These are phyloP conservation scores for Yponomeuta evonymella DNA, from an alignment of 2,888 invertebrate genomes.

Conservation along the genomic window DNA sequence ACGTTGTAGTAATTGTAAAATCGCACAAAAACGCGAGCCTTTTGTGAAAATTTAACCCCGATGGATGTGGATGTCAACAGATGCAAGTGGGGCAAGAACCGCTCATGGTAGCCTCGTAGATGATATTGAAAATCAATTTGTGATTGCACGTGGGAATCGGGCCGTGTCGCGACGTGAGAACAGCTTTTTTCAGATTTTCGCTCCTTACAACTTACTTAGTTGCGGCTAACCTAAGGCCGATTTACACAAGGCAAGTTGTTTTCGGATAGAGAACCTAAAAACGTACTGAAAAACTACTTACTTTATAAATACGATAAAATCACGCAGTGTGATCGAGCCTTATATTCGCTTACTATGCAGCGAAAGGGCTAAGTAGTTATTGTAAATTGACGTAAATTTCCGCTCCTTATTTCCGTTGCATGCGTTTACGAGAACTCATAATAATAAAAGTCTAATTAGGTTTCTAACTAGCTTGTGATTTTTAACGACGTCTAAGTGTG, in stretches of 20 bases:
- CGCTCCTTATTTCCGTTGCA: background rate
- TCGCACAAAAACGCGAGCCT: background rate
- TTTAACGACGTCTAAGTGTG: background rate
- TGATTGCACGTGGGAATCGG: constrained; percentile 61
- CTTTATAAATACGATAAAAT: background rate
- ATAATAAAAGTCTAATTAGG: background rate
- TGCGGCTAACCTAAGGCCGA: constrained; percentile 28
- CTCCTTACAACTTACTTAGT: constrained; percentile 35
- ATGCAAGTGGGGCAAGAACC: background rate
- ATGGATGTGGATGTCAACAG: background rate
- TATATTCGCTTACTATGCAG: background rate
- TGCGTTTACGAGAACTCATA: constrained; percentile 4
- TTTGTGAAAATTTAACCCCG: background rate
- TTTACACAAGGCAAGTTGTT: background rate
- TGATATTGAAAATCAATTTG: constrained; percentile 48
- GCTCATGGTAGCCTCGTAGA: constrained; percentile 23
- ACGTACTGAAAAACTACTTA: too few species aligned
- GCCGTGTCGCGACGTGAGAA: constrained; percentile 59
- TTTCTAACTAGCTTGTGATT: background rate
- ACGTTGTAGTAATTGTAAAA: constrained; percentile 29
- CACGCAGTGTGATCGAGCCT: background rate
- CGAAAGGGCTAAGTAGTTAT: background rate
- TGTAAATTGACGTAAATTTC: background rate
- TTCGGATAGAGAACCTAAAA: too few species aligned
- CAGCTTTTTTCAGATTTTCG: constrained; percentile 42